Conservation (phyloP, 2,888 invertebrate genomes). For the Liodrosophila aerea region DNA sequence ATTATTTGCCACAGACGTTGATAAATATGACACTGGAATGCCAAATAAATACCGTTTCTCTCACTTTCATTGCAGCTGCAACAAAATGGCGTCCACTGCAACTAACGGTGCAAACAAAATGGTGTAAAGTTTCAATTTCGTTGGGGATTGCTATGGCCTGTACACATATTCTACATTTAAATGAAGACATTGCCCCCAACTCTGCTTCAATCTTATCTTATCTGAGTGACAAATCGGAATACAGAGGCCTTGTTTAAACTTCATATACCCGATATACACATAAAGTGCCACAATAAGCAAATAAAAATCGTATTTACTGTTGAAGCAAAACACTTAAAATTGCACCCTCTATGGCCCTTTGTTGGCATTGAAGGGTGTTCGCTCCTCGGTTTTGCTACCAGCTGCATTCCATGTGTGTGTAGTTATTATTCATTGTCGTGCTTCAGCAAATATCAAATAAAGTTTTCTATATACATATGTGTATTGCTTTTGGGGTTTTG, state of each 20-base stretch:
- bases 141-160: too few relatives aligned
- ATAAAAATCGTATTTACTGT: slow-evolving; percentile 19
- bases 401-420: slow-evolving; percentile 63
- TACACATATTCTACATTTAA: too few relatives aligned
- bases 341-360: slow-evolving; percentile 25
- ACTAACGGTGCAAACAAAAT: slow-evolving; percentile 38
- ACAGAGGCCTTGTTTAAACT: too few relatives aligned
- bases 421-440: slow-evolving; percentile 75
- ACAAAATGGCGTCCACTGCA: slow-evolving; percentile 38
- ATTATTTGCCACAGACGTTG: slow-evolving; percentile 79
- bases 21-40: slow-evolving; percentile 75
- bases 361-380: slow-evolving; percentile 19
- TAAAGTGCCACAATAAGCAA: slow-evolving; percentile 7
- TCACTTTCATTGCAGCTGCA: slow-evolving; percentile 13
- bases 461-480: slow-evolving; percentile 43
- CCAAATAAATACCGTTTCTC: slow-evolving; percentile 55
- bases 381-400: slow-evolving; percentile 44
- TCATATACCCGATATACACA: not conserved
- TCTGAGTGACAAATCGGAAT: too few relatives aligned
- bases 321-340: slow-evolving; percentile 3
- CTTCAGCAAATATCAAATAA: slow-evolving; percentile 70
- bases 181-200: too few relatives aligned
- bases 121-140: slow-evolving; percentile 48
- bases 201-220: too few relatives aligned
- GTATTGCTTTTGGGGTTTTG: slow-evolving; percentile 41